Percentiles rank a stretch among this genome's conserved stretches.
phyloP scores from a whole-genome alignment of 2,797 vertebrate genomes.

The Phalloptychus januarius region DNA sequence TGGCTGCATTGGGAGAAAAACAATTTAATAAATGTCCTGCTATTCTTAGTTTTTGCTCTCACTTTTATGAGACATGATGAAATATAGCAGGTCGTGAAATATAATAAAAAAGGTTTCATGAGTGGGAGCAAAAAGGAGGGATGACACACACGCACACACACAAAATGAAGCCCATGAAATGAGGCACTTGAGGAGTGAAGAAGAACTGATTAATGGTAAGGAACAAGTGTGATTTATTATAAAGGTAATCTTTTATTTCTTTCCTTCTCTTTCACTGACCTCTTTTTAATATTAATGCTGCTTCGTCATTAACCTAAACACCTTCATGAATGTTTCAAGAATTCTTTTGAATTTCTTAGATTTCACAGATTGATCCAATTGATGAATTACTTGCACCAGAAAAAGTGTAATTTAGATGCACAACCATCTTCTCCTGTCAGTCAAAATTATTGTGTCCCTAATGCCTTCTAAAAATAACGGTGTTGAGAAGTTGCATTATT shows the following conservation, averaged over 20 bases:
- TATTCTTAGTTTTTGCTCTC: conserved; percentile 51
- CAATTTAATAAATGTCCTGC: conserved; percentile 44
- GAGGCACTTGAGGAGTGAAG: conserved; percentile 52
- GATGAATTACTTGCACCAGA: conserved; percentile 41
- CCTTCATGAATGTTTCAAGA: conserved; percentile 28
- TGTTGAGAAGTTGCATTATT: background rate
- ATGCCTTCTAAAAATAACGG: conserved; percentile 17
- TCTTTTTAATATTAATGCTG: conserved; percentile 34
- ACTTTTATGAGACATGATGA: conserved; percentile 49
- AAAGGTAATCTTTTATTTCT: conserved; percentile 65
- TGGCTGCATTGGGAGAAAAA: conserved; percentile 31
- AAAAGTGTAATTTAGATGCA: conserved; percentile 14
- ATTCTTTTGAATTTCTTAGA: conserved; percentile 24
- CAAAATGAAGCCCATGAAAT: conserved; percentile 39
- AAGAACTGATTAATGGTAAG: conserved; percentile 67
- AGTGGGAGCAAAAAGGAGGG: conserved; percentile 36
- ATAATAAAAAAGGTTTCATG: conserved; percentile 50
- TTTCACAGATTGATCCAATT: conserved; percentile 42
- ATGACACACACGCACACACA: conserved; percentile 45
- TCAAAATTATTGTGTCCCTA: conserved; percentile 43
- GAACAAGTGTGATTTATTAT: conserved; percentile 69
- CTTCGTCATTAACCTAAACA: conserved; percentile 43
- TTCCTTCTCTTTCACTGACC: conserved; percentile 9
- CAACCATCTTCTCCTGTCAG: conserved; percentile 46
- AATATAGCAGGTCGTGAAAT: conserved; percentile 56